Evolutionary conservation across 2,888 invertebrate species (phyloP).

Genomic region (Corythucha ciliata): DNA sequence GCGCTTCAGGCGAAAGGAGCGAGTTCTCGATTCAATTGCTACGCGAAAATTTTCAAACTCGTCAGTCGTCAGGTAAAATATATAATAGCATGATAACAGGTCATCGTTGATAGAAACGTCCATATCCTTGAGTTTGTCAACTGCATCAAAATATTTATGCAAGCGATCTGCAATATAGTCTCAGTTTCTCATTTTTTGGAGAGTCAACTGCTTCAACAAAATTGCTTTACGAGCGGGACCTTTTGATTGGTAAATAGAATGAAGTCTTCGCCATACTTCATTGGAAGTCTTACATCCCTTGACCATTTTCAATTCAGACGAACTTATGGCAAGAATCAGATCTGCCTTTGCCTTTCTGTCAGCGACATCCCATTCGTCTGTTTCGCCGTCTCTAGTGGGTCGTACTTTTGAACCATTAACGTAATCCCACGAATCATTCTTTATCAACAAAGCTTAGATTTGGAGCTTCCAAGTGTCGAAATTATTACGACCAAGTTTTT

Average conservation of each 20-base stretch:
- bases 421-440: background rate
- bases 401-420: background rate
- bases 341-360: conserved; percentile 5
- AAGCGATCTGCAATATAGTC: background rate
- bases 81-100: conserved; percentile 6
- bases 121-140: conserved; percentile 6
- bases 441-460: background rate
- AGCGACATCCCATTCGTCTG: background rate
- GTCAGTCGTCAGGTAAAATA: background rate
- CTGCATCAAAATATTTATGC: conserved; percentile 5
- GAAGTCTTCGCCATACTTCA: background rate
- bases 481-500: no score
- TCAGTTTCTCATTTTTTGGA: background rate
- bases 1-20: background rate
- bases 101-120: background rate
- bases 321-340: background rate
- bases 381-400: background rate
- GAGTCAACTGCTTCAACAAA: background rate
- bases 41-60: conserved; percentile 7
- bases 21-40: background rate
- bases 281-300: background rate
- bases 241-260: background rate
- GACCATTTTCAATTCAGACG: background rate
- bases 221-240: background rate
- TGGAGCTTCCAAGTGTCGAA: background rate